A percentile compares a stretch with the other conserved stretches of the same genome.
These are phyloP conservation scores for Cerastis leucographa DNA, from an alignment of 2,888 invertebrate genomes.

Conservation along the genomic window DNA sequence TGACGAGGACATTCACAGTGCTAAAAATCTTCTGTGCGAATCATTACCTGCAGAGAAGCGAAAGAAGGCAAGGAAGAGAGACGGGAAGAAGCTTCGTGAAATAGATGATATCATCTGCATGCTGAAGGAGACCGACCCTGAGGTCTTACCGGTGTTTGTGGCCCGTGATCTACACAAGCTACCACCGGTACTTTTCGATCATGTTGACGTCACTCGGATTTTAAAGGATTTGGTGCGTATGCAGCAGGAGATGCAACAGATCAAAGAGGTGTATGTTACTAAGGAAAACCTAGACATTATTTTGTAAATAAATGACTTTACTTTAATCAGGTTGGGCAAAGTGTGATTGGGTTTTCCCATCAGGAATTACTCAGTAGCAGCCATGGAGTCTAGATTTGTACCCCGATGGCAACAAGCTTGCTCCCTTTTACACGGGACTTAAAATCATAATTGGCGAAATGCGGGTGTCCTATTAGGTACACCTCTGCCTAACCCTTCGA, in stretches of 20 bases:
- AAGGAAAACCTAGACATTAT: slow-evolving; percentile 2
- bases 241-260: slow-evolving; percentile 8
- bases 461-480: no score
- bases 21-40: slow-evolving; percentile 23
- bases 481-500: no score
- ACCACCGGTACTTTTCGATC: not conserved
- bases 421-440: no score
- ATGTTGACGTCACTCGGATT: slow-evolving; percentile 3
- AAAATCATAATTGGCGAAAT: no score
- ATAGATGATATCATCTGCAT: slow-evolving; percentile 31
- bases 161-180: slow-evolving; percentile 1
- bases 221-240: slow-evolving; percentile 1
- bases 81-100: slow-evolving; percentile 23
- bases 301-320: no score
- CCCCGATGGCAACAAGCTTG: no score
- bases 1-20: slow-evolving; percentile 19
- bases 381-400: no score
- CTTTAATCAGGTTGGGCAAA: no score
- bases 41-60: slow-evolving; percentile 13
- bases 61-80: slow-evolving; percentile 14
- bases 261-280: slow-evolving; percentile 15
- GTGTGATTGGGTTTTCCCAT: no score
- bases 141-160: slow-evolving; percentile 8
- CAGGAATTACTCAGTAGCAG: no score
- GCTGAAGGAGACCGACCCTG: slow-evolving; percentile 17